Conservation (phyloP, 2,888 invertebrate species). For the Nasonia oneida region DNA sequence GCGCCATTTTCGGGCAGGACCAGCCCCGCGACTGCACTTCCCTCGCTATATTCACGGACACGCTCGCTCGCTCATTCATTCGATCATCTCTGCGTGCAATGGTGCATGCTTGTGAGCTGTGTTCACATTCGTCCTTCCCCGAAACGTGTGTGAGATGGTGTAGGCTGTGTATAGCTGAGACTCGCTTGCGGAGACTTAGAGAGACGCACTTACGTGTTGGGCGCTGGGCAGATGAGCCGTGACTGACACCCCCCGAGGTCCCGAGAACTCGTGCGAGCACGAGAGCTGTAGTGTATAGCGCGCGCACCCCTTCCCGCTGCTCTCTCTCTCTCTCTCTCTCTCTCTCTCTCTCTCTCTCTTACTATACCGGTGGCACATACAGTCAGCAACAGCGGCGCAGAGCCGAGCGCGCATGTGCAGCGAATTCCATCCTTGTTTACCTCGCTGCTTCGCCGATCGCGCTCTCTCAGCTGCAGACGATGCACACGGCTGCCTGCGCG, state of each 20-base stretch:
- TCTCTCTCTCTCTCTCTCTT: not conserved
- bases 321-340: not conserved
- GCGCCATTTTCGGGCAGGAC: conserved; percentile 58
- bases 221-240: conserved; percentile 78
- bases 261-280: conserved; percentile 34
- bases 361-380: not conserved
- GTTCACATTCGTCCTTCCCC: no score
- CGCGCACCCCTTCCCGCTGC: conserved; percentile 57
- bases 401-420: not conserved
- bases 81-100: not conserved
- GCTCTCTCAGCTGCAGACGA: not conserved
- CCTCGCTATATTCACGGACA: not conserved
- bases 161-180: not conserved
- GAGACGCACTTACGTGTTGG: conserved; percentile 76
- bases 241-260: conserved; percentile 75
- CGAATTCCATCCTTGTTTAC: not conserved
- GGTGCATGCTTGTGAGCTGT: not conserved
- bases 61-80: not conserved
- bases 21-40: conserved; percentile 1
- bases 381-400: not conserved
- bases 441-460: not conserved
- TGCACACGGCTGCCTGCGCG: not conserved
- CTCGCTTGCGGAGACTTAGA: conserved; percentile 8
- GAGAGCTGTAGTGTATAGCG: conserved; percentile 47
- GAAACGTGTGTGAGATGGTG: not conserved